A percentile compares a stretch with the other conserved stretches of the same genome.
Conservation (phyloP, 2,797 vertebrate species). For the Eidolon dupreanum region DNA sequence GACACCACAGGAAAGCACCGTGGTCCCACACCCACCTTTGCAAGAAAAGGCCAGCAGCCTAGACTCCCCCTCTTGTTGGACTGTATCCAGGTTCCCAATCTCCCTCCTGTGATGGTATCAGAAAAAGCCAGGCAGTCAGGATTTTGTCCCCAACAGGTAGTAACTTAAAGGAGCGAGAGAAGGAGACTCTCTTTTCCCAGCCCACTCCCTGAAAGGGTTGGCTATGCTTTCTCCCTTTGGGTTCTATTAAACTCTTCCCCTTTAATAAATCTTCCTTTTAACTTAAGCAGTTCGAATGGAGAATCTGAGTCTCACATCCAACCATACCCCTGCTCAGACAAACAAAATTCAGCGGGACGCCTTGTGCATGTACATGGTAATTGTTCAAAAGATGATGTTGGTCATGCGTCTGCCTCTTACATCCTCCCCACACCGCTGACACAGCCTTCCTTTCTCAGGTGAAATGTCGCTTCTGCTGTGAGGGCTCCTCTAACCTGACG, state of each 20-base stretch:
- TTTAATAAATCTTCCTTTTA: neutral
- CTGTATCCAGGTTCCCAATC: neutral
- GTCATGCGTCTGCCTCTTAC: neutral
- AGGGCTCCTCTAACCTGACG: neutral
- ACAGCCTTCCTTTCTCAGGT: neutral
- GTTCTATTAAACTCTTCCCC: neutral
- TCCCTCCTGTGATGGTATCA: neutral
- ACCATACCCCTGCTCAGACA: neutral
- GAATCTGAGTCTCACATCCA: neutral
- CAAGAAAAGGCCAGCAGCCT: neutral
- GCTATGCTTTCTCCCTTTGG: neutral
- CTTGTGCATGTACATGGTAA: too few species aligned
- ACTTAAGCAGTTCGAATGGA: neutral
- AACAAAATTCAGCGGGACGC: neutral
- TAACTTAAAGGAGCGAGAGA: neutral
- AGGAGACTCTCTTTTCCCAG: neutral
- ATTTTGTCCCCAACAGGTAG: neutral
- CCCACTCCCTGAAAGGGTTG: neutral
- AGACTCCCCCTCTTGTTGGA: neutral
- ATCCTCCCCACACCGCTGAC: rapidly evolving
- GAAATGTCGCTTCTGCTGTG: neutral
- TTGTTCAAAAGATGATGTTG: neutral
- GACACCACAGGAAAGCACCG: neutral
- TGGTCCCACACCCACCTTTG: rapidly evolving
- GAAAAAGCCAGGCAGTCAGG: neutral